Evolutionary conservation across 2,113 vertebrate species (phyloP).

Genomic region (Anas platyrhynchos): DNA sequence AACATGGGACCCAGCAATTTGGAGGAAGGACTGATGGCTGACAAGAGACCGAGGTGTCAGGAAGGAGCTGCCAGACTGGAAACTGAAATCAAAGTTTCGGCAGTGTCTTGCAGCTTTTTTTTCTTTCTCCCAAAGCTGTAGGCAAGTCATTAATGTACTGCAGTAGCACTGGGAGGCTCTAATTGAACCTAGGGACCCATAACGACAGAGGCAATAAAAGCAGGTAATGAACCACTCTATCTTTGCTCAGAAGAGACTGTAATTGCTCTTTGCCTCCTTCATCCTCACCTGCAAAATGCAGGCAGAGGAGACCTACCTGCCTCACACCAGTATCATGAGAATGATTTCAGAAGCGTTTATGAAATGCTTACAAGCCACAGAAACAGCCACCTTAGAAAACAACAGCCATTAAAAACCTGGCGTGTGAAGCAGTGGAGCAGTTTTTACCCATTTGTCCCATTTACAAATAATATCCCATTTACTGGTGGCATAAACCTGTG

Average conservation of each 20-base stretch:
- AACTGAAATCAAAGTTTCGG: not conserved
- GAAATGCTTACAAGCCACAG: slow-evolving; percentile 10
- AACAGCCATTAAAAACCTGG: not conserved
- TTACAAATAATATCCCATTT: slow-evolving; percentile 6
- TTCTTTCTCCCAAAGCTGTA: not conserved
- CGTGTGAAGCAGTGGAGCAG: not conserved
- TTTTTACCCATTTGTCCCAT: not conserved
- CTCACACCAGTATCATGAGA: not conserved
- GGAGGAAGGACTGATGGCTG: not conserved
- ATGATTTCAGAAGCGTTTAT: not conserved
- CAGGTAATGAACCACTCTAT: slow-evolving; percentile 58
- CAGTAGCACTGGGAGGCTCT: slow-evolving; percentile 18
- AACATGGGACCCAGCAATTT: not conserved
- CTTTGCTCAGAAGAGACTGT: slow-evolving; percentile 53
- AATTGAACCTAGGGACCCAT: slow-evolving; percentile 62
- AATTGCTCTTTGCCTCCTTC: slow-evolving; percentile 35
- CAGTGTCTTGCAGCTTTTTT: not conserved
- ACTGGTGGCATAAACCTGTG: not conserved
- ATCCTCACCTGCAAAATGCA: not conserved
- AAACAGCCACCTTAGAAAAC: slow-evolving; percentile 25
- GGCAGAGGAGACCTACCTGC: not conserved
- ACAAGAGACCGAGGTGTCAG: not conserved
- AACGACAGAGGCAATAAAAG: slow-evolving; percentile 55
- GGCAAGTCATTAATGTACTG: slow-evolving; percentile 45
- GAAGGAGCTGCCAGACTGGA: not conserved